Base-by-base conservation (phyloP, 2,888 invertebrate species). In the Hypolimnas misippus region DNA sequence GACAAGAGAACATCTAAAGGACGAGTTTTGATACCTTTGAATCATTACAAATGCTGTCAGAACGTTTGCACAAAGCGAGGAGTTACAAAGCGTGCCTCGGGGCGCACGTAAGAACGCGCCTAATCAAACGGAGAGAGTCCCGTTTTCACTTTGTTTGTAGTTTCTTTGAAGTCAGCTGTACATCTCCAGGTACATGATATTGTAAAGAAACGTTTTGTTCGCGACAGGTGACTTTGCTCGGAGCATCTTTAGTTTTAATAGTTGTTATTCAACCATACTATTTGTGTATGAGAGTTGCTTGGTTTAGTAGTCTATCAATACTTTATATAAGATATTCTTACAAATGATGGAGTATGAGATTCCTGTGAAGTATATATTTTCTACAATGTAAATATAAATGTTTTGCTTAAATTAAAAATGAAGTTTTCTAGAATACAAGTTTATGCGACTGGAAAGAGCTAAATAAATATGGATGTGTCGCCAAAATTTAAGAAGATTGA, bases 141-240 rank as follows among this genome's bases (percentile, higher is more conserved):
- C 80, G 84, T 82, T 76, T 86, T 82, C 86, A 86, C 88, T 89
- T 89, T 87, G 88, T 87, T 77, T 76, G 80, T 84, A 84, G 87
- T 87, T 87, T 83, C 89, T 90, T 89, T 89, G 89, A 89, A 82
- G 84, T 84, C 79, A 57, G 31, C 44, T 46, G 21, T 19, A 29
- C 33, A 46, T 51, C 56, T 56, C 31, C 56, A 55, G 54, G 59
- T 60, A 52, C 54, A 52, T 67, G 67, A 65, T 65, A 57, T 65
- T 65, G 62, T 57, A 63, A 63, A 63, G 66, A 65, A 67, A 62
- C 40, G 64, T 58, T 61, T 53, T 53, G 61, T 57, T 19, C 25
- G 40, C 35, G 62, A 65, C 59, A 60, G 58, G 53, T 44, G 42
- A 53, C 51, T 33, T 12, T 42, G 67, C 67, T 62, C 21, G 29